These are phyloP conservation scores for Dendrolimus punctatus DNA, from an alignment of 1,140 invertebrate species.

Conservation along the genomic window DNA sequence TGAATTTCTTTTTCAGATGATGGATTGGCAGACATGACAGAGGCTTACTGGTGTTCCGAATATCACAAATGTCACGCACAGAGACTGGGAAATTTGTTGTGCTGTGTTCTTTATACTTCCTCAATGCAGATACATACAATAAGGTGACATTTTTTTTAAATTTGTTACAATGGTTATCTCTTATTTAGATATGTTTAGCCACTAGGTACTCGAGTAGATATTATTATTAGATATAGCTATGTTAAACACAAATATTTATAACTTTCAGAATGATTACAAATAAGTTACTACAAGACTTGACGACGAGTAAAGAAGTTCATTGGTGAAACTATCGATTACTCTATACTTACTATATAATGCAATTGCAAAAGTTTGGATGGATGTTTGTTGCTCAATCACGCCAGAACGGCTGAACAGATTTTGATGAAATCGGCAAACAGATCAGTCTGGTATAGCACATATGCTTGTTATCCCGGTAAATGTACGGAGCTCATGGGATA, in stretches of 20 bases:
- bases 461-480: no score
- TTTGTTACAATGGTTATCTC: no score
- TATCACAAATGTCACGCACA: conserved; percentile 88
- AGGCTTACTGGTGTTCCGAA: conserved; percentile 88
- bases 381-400: not conserved
- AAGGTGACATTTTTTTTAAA: conserved; percentile 53
- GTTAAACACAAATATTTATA: conserved; percentile 8
- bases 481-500: no score
- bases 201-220: no score
- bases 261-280: conserved; percentile 54
- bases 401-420: not conserved
- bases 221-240: not conserved
- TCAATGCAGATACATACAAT: conserved; percentile 79
- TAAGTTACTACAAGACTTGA: conserved; percentile 52
- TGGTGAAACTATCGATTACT: conserved; percentile 26
- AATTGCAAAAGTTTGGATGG: not conserved
- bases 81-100: conserved; percentile 74
- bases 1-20: conserved; percentile 9
- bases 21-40: conserved; percentile 41
- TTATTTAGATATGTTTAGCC: not conserved
- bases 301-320: conserved; percentile 47
- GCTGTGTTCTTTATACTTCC: conserved; percentile 80
- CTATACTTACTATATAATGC: not conserved
- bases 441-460: no score
- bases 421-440: no score